Conservation (phyloP, 2,888 invertebrate species). For the Idaea straminata region DNA sequence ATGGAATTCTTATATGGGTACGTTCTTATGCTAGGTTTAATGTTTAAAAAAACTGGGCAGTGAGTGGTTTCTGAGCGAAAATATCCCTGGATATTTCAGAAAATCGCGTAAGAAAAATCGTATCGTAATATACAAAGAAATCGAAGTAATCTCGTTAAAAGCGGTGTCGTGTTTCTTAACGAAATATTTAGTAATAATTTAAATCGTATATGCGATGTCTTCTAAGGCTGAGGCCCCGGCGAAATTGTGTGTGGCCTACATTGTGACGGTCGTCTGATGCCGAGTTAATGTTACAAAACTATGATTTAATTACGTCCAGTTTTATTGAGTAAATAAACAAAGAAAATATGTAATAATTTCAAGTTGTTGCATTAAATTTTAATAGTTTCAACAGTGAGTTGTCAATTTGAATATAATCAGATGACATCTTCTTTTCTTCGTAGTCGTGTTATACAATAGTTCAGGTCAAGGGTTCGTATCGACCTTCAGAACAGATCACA, state of each 20-base stretch:
- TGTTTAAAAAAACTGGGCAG: too few species aligned
- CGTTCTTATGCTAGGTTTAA: too few species aligned
- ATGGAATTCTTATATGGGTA: too few species aligned
- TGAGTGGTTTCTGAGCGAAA: too few species aligned
- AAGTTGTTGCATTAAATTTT: background rate
- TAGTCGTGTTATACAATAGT: background rate
- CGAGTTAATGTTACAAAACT: slow-evolving; percentile 15
- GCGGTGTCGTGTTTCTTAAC: slow-evolving; percentile 23
- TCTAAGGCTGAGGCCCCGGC: slow-evolving; percentile 29
- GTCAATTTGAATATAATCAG: too few species aligned
- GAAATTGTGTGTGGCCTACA: slow-evolving; percentile 30
- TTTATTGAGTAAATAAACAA: background rate
- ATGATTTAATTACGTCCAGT: slow-evolving; percentile 4
- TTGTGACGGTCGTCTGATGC: slow-evolving; percentile 16
- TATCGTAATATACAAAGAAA: slow-evolving; percentile 14
- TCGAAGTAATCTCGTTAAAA: slow-evolving; percentile 11
- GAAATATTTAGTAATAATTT: slow-evolving; percentile 28
- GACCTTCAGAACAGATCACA: background rate
- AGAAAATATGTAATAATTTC: background rate
- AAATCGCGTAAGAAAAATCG: slow-evolving; percentile 8
- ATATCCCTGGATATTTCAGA: too few species aligned
- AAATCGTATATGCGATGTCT: slow-evolving; percentile 21
- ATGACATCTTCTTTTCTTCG: background rate
- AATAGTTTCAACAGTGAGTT: background rate
- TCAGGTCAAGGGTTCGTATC: background rate